Percentiles rank a stretch among this genome's conserved stretches.
Conservation (phyloP, 2,888 invertebrate species). For the Hybos culiciformis region DNA sequence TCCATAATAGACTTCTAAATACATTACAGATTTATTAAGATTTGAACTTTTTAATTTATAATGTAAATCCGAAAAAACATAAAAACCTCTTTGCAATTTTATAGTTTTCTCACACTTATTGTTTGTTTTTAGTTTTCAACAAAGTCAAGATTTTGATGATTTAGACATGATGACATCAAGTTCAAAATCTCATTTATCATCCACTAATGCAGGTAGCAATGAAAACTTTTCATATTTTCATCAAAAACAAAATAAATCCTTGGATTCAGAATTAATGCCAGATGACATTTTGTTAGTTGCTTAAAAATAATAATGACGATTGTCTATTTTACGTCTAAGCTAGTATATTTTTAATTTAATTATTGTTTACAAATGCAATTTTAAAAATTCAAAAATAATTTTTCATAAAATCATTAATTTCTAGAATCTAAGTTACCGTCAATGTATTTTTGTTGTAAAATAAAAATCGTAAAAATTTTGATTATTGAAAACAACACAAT, state of each 20-base stretch:
- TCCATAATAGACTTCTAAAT: neutral
- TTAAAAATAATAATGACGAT: neutral
- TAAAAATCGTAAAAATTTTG: too few species aligned
- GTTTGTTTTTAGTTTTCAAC: constrained; percentile 31
- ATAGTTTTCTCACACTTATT: neutral
- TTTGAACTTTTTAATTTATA: too few species aligned
- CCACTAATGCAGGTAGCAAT: constrained; percentile 25
- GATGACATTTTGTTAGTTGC: neutral
- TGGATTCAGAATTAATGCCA: constrained; percentile 20
- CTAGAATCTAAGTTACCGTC: too few species aligned
- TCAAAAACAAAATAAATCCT: constrained; percentile 27
- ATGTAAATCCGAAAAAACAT: neutral
- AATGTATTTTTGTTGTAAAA: too few species aligned
- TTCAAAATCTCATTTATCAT: constrained; percentile 29
- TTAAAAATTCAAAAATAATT: too few species aligned
- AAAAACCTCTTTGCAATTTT: neutral
- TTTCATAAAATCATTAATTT: too few species aligned
- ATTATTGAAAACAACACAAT: too few species aligned
- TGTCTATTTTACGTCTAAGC: too few species aligned
- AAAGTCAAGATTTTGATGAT: constrained; percentile 41
- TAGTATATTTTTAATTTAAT: too few species aligned
- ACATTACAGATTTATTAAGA: too few species aligned
- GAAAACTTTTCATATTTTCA: constrained; percentile 20
- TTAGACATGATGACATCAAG: constrained; percentile 36
- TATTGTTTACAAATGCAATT: too few species aligned